Evolutionary conservation across 1,140 invertebrate species (phyloP).

Genomic region (Daktulosphaira vitifoliae): DNA sequence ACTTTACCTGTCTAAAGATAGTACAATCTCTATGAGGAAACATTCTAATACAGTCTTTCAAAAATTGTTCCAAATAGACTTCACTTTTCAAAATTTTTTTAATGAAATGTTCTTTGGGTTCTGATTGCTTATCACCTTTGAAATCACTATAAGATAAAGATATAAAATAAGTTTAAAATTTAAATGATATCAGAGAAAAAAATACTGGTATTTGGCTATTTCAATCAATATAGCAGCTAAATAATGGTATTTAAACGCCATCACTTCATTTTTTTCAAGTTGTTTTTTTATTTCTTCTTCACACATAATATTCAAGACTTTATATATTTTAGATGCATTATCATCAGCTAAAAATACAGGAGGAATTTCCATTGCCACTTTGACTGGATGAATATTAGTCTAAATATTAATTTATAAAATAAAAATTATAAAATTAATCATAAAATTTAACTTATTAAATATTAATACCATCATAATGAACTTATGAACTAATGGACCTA

Average conservation of each 20-base stretch:
- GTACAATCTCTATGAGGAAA: constrained; percentile 81
- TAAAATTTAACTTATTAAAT: not conserved
- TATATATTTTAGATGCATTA: constrained; percentile 65
- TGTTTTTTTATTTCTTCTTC: constrained; percentile 79
- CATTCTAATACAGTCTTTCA: constrained; percentile 73
- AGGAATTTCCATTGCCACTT: constrained; percentile 70
- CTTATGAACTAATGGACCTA: constrained; percentile 71
- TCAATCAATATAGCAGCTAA: constrained; percentile 65
- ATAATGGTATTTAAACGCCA: constrained; percentile 87
- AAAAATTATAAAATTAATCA: not conserved
- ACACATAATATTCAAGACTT: constrained; percentile 73
- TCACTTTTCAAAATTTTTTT: constrained; percentile 50
- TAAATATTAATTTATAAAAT: constrained; percentile 48
- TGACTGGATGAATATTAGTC: constrained; percentile 78
- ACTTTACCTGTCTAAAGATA: constrained; percentile 61
- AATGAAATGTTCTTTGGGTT: constrained; percentile 62
- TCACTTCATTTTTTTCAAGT: constrained; percentile 80
- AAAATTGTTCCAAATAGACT: constrained; percentile 69
- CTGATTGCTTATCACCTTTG: constrained; percentile 44
- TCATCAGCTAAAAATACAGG: constrained; percentile 58
- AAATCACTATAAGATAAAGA: not conserved
- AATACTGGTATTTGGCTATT: constrained; percentile 56
- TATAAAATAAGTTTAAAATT: not conserved
- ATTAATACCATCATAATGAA: constrained; percentile 66
- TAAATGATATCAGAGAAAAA: not conserved